Conservation (phyloP, 2,113 vertebrate species). For the Hippocampus abdominalis region DNA sequence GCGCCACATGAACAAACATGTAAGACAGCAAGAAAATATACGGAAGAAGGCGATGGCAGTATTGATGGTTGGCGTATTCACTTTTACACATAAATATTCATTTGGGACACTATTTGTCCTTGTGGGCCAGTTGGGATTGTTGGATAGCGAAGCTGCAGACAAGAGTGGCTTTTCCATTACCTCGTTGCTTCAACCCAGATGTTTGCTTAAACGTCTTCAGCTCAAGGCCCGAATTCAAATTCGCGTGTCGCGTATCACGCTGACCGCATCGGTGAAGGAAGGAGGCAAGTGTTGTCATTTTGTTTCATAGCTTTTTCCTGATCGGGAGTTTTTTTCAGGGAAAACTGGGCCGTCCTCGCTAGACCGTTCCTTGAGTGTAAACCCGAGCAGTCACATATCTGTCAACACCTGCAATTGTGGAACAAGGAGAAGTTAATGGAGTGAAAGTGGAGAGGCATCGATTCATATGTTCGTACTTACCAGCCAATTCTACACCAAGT, state of each 20-base stretch:
- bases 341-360: too few species aligned
- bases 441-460: not conserved
- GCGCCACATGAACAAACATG: too few species aligned
- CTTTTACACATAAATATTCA: not conserved
- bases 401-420: constrained; percentile 10
- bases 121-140: not conserved
- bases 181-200: not conserved
- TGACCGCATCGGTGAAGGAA: too few species aligned
- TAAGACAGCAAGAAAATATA: too few species aligned
- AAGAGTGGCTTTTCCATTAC: not conserved
- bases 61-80: too few species aligned
- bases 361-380: too few species aligned
- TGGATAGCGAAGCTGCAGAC: not conserved
- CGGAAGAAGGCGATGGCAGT: too few species aligned
- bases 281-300: too few species aligned
- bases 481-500: too few species aligned
- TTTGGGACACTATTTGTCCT: not conserved
- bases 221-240: not conserved
- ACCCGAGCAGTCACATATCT: not conserved
- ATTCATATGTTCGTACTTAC: constrained; percentile 37
- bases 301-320: not conserved
- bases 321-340: too few species aligned
- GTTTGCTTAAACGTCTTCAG: not conserved
- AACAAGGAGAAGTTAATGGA: constrained; percentile 6
- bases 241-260: too few species aligned